phyloP scores from a whole-genome alignment of 1,140 invertebrate genomes.

The Calliopsis andreniformis region DNA sequence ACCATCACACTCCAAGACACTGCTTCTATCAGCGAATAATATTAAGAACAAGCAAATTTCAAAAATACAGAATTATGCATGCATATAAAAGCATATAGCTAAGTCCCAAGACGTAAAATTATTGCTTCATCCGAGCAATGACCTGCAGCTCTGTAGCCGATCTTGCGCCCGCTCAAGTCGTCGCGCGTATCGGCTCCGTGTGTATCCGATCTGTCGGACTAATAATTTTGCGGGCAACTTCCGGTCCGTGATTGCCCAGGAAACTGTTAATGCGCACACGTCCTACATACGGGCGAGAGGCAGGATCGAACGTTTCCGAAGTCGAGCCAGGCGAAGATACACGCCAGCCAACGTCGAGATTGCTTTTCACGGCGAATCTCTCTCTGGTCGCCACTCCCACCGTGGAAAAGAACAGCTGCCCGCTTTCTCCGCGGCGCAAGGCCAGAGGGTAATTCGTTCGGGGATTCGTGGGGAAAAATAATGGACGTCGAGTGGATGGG shows the following conservation, averaged over 20 bases:
- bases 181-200: constrained; percentile 26
- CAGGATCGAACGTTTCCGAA: constrained; percentile 32
- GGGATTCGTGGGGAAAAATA: constrained; percentile 15
- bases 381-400: not conserved
- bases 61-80: too few relatives aligned
- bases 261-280: constrained; percentile 61
- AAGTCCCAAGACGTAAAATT: too few relatives aligned
- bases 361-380: not conserved
- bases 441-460: not conserved
- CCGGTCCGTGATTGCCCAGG: constrained; percentile 72
- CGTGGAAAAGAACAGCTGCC: constrained; percentile 30
- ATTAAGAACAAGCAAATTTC: too few relatives aligned
- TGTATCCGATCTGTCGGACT: constrained; percentile 66
- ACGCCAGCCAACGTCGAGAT: constrained; percentile 11
- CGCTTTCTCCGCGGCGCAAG: not conserved
- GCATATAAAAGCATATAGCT: too few relatives aligned
- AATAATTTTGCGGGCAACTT: constrained; percentile 74
- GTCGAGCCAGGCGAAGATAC: not conserved
- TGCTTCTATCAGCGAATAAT: too few relatives aligned
- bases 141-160: too few relatives aligned
- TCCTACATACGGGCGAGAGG: constrained; percentile 38
- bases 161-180: too few relatives aligned
- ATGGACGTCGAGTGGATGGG: not conserved
- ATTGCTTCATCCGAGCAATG: too few relatives aligned
- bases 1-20: too few relatives aligned